Evolutionary conservation across 2,113 vertebrate species (phyloP).

Genomic region (Setophaga kirtlandii): DNA sequence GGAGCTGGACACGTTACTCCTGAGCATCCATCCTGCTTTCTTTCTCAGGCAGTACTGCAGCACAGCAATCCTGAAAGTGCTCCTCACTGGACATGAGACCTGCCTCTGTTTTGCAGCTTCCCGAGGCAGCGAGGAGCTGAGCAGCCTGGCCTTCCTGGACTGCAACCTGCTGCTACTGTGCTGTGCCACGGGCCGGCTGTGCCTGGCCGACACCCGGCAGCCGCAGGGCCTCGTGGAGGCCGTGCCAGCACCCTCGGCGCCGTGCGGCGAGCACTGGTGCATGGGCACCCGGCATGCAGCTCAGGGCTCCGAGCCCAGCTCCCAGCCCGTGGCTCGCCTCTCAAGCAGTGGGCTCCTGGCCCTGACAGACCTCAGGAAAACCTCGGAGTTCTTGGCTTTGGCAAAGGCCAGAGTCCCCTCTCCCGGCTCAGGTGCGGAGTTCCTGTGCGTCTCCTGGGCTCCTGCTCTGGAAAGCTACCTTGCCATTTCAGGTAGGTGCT

Average conservation of each 20-base stretch:
- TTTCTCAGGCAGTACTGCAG: background rate
- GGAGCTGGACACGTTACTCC: background rate
- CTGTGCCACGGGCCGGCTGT: conserved; percentile 73
- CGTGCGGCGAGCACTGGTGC: conserved; percentile 66
- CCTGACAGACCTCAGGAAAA: conserved; percentile 78
- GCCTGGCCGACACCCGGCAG: conserved; percentile 77
- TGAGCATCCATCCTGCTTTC: background rate
- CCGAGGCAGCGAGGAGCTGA: conserved; percentile 66
- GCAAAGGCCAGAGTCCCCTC: conserved; percentile 64
- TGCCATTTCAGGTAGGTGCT: conserved; percentile 81
- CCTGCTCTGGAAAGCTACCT: conserved; percentile 77
- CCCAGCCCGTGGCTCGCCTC: conserved; percentile 69
- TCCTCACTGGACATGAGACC: background rate
- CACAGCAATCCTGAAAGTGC: background rate
- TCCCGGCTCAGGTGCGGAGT: background rate
- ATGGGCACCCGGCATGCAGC: background rate
- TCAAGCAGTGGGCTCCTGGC: conserved; percentile 71
- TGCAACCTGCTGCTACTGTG: conserved; percentile 73
- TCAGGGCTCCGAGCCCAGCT: background rate
- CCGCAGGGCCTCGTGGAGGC: background rate
- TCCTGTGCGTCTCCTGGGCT: conserved; percentile 82
- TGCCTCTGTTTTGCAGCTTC: background rate
- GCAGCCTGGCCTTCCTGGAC: conserved; percentile 75
- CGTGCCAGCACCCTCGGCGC: fast-evolving
- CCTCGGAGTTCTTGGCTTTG: conserved; percentile 16